Evolutionary conservation across 1,140 invertebrate genomes (phyloP).

Genomic region (Drosophila trapezifrons): DNA sequence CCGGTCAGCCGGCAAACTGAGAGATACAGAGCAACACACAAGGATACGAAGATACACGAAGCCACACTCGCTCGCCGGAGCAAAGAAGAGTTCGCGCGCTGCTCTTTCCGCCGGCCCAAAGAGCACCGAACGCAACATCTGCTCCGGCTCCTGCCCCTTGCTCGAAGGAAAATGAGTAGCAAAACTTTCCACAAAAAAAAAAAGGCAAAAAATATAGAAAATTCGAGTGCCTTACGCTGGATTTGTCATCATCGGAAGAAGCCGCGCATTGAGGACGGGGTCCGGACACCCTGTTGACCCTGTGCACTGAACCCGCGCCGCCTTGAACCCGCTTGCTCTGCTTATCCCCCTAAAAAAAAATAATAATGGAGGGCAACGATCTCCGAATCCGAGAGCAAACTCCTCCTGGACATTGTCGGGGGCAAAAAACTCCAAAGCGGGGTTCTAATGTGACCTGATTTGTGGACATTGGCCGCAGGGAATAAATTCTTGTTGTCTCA

Average conservation of each 20-base stretch:
- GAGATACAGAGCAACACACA: slow-evolving; percentile 12
- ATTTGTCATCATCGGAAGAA: not conserved
- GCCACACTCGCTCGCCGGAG: not conserved
- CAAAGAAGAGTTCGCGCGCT: slow-evolving; percentile 14
- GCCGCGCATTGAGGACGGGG: not conserved
- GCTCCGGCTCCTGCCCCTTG: not conserved
- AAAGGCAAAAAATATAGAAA: not conserved
- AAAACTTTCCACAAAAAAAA: slow-evolving; percentile 13
- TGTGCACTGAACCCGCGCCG: not conserved
- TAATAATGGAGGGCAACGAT: slow-evolving; percentile 16
- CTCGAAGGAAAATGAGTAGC: slow-evolving; percentile 10
- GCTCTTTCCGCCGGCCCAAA: slow-evolving; percentile 21
- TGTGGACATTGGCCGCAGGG: slow-evolving; percentile 10
- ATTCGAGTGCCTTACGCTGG: not conserved
- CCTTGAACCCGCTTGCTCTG: not conserved
- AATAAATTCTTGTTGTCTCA: not conserved
- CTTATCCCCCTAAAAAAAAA: slow-evolving; percentile 4
- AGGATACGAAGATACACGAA: slow-evolving; percentile 10
- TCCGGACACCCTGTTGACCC: not conserved
- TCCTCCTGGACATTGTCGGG: not conserved
- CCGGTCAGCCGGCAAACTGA: slow-evolving; percentile 41
- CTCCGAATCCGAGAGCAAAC: slow-evolving; percentile 10
- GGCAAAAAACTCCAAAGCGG: slow-evolving; percentile 6
- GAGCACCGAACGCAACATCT: slow-evolving; percentile 14
- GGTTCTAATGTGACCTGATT: slow-evolving; percentile 18